A percentile compares a stretch with the other conserved stretches of the same genome.
Evolutionary conservation across 2,888 invertebrate species (phyloP).

Genomic region (Iselma pallidipennis): DNA sequence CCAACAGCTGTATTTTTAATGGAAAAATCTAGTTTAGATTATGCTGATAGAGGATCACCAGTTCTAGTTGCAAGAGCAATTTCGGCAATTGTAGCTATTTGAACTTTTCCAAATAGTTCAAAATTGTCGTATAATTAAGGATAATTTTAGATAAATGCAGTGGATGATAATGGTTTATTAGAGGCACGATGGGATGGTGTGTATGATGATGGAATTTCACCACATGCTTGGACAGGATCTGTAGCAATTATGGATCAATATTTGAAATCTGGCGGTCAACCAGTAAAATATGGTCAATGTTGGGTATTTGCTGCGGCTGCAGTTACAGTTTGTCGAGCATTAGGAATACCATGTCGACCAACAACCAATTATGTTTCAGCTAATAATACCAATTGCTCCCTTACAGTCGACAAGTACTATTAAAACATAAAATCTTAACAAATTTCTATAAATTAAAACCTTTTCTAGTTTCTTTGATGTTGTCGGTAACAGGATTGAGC

Average conservation of each 20-base stretch:
- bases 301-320: conserved; percentile 79
- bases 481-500: conserved; percentile 68
- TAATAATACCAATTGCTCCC: conserved; percentile 73
- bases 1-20: conserved; percentile 68
- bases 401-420: conserved; percentile 62
- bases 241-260: conserved; percentile 74
- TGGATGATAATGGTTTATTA: conserved; percentile 71
- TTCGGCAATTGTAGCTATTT: conserved; percentile 69
- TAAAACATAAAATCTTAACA: neutral
- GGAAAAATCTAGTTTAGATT: conserved; percentile 66
- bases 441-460: too few species aligned
- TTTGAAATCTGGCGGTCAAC: conserved; percentile 61
- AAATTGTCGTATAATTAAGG: neutral
- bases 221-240: conserved; percentile 78
- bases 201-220: conserved; percentile 72
- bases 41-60: conserved; percentile 70
- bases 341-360: conserved; percentile 74
- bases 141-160: conserved; percentile 64
- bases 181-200: conserved; percentile 73
- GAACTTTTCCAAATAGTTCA: too few species aligned
- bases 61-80: conserved; percentile 73
- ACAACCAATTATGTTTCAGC: conserved; percentile 81
- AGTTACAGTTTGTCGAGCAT: conserved; percentile 73
- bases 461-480: conserved; percentile 64
- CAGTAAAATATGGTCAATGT: conserved; percentile 78